phyloP scores from a whole-genome alignment of 2,888 invertebrate genomes.

The Margaritifera margaritifera region DNA sequence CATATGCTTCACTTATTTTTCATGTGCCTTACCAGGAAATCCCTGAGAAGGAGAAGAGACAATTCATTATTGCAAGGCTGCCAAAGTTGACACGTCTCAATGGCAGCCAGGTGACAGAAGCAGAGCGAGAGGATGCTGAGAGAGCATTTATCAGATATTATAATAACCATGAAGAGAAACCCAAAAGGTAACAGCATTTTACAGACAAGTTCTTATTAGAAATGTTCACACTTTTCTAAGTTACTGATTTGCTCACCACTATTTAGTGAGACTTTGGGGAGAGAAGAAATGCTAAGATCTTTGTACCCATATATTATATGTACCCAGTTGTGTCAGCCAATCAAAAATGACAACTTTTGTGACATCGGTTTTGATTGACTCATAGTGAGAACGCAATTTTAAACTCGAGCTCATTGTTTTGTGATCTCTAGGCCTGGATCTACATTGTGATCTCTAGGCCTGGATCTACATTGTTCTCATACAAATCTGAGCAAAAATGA shows the following conservation, averaged over 20 bases:
- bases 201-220: not conserved
- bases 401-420: no score
- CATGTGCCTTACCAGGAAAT: slow-evolving; percentile 31
- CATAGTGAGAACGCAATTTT: no score
- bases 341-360: no score
- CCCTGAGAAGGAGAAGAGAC: slow-evolving; percentile 86
- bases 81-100: slow-evolving; percentile 90
- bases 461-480: no score
- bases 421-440: no score
- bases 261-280: not conserved
- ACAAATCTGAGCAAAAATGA: no score
- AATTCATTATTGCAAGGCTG: slow-evolving; percentile 89
- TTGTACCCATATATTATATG: no score
- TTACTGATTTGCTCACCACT: not conserved
- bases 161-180: slow-evolving; percentile 75
- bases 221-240: not conserved
- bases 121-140: slow-evolving; percentile 93
- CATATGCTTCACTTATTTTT: not conserved
- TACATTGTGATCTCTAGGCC: no score
- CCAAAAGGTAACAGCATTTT: slow-evolving; percentile 78
- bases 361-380: no score
- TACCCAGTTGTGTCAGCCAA: no score
- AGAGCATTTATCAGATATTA: slow-evolving; percentile 93
- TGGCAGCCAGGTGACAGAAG: slow-evolving; percentile 89
- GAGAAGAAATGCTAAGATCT: not conserved